Percentiles rank a stretch among this genome's conserved stretches.
Evolutionary conservation across 2,888 invertebrate species (phyloP).

Genomic region (Seladonia tumulorum): DNA sequence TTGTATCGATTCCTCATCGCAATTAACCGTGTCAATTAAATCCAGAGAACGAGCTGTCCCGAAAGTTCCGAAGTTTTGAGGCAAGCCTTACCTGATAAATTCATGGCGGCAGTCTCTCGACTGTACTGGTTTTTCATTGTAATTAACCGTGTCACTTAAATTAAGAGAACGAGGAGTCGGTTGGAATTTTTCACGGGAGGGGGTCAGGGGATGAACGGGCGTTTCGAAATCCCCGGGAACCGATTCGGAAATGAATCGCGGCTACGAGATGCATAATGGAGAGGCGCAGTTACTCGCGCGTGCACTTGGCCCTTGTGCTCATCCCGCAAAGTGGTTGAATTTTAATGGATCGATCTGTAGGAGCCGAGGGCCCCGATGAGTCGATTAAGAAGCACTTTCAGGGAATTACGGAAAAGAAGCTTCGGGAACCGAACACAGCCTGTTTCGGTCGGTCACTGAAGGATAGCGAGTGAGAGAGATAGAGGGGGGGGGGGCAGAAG

Average conservation of each 20-base stretch:
- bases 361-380: background rate
- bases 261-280: constrained; percentile 8
- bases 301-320: background rate
- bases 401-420: constrained; percentile 28
- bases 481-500: too few species aligned
- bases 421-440: background rate
- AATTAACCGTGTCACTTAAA: background rate
- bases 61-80: background rate
- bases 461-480: background rate
- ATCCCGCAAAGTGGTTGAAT: constrained; percentile 28
- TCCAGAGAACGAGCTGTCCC: background rate
- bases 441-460: constrained; percentile 65
- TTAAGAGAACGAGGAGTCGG: background rate
- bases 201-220: background rate
- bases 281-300: background rate
- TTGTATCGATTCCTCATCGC: background rate
- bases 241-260: constrained; percentile 4
- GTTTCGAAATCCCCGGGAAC: background rate
- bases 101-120: background rate
- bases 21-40: background rate
- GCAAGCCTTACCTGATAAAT: background rate
- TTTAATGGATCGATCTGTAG: constrained; percentile 16
- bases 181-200: background rate
- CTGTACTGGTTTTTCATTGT: background rate
- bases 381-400: constrained; percentile 58